Base-by-base conservation (phyloP, 2,113 vertebrate genomes). In the Arvicanthis niloticus region DNA sequence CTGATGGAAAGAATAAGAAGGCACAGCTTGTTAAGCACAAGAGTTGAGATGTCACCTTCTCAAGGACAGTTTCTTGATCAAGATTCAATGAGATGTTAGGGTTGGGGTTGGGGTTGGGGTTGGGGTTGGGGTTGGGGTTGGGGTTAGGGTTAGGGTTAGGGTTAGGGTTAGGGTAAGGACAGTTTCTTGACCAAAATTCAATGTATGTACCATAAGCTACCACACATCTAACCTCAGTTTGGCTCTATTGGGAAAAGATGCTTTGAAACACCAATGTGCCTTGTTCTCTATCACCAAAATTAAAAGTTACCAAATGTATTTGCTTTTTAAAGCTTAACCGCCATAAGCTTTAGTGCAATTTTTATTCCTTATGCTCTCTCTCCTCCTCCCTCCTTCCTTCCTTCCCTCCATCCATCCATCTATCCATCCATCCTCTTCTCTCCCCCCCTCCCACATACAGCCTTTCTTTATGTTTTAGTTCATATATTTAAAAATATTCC, bases 211-310 rank as follows among this genome's bases (percentile, higher is more conserved):
- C 3, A 37, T 68, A n/a, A 8, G 17, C 65, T 88, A 77, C 2
- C 86, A 53, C 19, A 58, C 5, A 67, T 91, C 29, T 31, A 88
- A 78, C n/a, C 68, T 95, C 58, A 76, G 7, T 67, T 93, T 91
- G 42, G 62, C 29, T 78, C 31, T 56, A 51, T 0, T 22, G 42
- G 40, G 37, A 31, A 60, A 56, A 75, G 80, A 70, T 68, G 2
- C 65, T 85, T 89, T 93, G 37, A 96, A 93, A 31, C 67, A 40
- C 72, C 88, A 68, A 67, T n/a, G 40, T 82, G n/a, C 53, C 73
- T 94, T 92, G 31, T 34, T 97, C 91, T 91, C 34, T 72, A 65
- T 2, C 58, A 34, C 86, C 81, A 88, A 93, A 90, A 77, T 4
- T 34, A 77, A 75, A 70, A 93, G 11, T 13, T 40, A 65, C 56